Percentiles rank a stretch among this genome's conserved stretches.
Conservation (phyloP, 2,888 invertebrate species). For the Sphaerolaimus hirsutus region DNA sequence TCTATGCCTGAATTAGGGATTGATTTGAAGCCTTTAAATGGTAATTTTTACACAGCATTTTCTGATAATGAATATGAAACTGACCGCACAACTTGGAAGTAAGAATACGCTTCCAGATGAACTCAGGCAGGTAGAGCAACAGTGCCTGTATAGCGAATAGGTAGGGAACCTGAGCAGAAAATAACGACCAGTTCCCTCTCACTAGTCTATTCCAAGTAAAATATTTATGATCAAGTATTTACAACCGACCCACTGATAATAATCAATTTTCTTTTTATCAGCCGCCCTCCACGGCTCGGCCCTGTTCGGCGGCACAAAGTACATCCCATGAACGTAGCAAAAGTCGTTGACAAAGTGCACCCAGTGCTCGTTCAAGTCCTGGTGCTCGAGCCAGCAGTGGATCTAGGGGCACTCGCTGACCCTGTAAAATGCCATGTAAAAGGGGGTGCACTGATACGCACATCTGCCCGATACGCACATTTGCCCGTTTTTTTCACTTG, state of each 20-base stretch:
- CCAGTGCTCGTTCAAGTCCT: constrained; percentile 1
- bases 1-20: too few relatives aligned
- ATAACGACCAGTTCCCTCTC: neutral
- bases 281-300: neutral
- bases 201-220: too few relatives aligned
- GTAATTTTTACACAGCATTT: too few relatives aligned
- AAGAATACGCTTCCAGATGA: neutral
- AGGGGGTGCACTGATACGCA: too few relatives aligned
- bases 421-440: too few relatives aligned
- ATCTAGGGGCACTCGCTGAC: too few relatives aligned
- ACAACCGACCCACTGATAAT: neutral
- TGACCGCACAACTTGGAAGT: neutral
- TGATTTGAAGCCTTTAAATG: too few relatives aligned
- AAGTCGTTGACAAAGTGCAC: neutral
- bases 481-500: too few relatives aligned
- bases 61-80: neutral
- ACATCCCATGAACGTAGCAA: neutral
- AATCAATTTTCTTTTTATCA: neutral
- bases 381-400: neutral
- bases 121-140: neutral
- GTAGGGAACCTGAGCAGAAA: neutral
- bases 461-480: too few relatives aligned
- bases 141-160: neutral
- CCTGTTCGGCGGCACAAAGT: neutral
- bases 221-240: too few relatives aligned